Evolutionary conservation across 2,113 vertebrate genomes (phyloP).

Genomic region (Riparia riparia): DNA sequence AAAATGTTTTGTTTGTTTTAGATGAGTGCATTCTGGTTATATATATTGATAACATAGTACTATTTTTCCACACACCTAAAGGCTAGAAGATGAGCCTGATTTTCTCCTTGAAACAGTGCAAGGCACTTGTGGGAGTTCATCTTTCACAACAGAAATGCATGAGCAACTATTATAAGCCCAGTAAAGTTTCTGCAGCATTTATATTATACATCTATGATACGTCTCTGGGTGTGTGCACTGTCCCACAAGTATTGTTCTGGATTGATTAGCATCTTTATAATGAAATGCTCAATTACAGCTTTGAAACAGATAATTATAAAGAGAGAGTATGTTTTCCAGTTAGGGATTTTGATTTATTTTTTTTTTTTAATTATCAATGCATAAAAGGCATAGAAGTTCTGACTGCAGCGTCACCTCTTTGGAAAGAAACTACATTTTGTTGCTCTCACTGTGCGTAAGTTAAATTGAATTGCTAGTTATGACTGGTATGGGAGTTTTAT

Average conservation of each 20-base stretch:
- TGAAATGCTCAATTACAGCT: conserved; percentile 62
- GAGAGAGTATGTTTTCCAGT: conserved; percentile 39
- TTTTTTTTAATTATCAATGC: conserved; percentile 55
- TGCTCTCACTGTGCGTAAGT: conserved; percentile 25
- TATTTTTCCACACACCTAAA: background rate
- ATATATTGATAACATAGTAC: background rate
- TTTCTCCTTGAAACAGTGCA: background rate
- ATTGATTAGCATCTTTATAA: conserved; percentile 49
- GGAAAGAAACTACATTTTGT: conserved; percentile 26
- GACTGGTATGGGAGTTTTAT: conserved; percentile 39
- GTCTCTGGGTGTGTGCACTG: background rate
- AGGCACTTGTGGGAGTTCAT: background rate
- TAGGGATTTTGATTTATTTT: conserved; percentile 55
- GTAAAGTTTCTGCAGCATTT: conserved; percentile 35
- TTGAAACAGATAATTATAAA: conserved; percentile 70
- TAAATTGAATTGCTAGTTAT: conserved; percentile 57
- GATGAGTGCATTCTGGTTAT: background rate
- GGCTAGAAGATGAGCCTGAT: background rate
- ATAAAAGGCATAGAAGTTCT: conserved; percentile 60
- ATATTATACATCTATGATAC: background rate
- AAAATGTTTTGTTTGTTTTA: background rate
- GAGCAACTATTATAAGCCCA: background rate
- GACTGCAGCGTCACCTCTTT: background rate
- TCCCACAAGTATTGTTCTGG: conserved; percentile 54
- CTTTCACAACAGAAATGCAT: conserved; percentile 40